Base-by-base conservation (phyloP, 2,888 invertebrate species). In the Ophion slaviceki region DNA sequence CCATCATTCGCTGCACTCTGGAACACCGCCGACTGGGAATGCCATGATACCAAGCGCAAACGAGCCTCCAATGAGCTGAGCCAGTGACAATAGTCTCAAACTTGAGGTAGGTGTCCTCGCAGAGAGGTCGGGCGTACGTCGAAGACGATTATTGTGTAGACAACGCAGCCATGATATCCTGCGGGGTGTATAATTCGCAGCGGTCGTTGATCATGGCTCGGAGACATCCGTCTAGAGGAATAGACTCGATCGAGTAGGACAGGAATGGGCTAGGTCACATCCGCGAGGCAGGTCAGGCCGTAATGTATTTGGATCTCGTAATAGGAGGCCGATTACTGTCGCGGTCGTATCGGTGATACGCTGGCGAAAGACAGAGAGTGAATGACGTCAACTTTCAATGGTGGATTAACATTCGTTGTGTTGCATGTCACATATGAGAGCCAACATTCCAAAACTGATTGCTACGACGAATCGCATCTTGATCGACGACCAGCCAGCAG, bases 231-330 rank as follows among this genome's bases (percentile, higher is more conserved):
- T 53, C 71, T 68, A 32, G 28, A 45, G 59, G 47, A 36, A 64
- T 64, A 64, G 20, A 28, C 53, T 28, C 32, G 47, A 70, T 62
- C 53, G 40, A 36, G 53, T 47, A 68, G n/a, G 77, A 59, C 45
- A 47, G 74, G 74, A 68, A 70, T 62, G 70, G 62, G 74, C 64
- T 45, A 59, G 47, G 32, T 67, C 36, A 45, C 67, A 72, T 81
- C 80, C 80, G 72, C 24, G 36, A 70, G 47, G 32, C 66, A 75
- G 78, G 75, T 71, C 75, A 79, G 17, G 14, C 64, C 32, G 64
- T 59, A 47, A 84, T 74, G 72, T 80, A 68, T 53, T 61, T 61
- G 71, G 28, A 53, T 62, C 74, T 66, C 59, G 14, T 68, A 47
- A 57, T 68, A 57, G 64, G 45, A 70, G 36, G 68, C 32, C 20